Percentiles rank a stretch among this genome's conserved stretches.
phyloP scores from a whole-genome alignment of 2,797 vertebrate species.

The Chaunax sp. region DNA sequence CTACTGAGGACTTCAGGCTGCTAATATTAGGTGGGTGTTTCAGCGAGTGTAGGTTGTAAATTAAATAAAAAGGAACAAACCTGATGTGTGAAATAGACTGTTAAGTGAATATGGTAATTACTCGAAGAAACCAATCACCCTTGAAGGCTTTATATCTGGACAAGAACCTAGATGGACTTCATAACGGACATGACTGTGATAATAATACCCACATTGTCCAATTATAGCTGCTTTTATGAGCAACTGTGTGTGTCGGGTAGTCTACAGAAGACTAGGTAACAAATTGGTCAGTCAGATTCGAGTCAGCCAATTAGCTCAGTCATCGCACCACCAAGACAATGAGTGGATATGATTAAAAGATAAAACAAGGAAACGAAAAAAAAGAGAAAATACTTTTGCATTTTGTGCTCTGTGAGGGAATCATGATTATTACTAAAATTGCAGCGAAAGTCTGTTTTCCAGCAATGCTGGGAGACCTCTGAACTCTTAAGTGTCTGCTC shows the following conservation, averaged over 20 bases:
- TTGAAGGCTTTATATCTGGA: not conserved
- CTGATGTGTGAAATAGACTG: not conserved
- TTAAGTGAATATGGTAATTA: not conserved
- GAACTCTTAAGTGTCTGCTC: slow-evolving; percentile 10
- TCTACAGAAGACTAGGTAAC: slow-evolving; percentile 19
- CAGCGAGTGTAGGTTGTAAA: not conserved
- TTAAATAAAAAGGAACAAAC: slow-evolving; percentile 4
- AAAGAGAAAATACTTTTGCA: not conserved
- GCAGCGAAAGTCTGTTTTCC: slow-evolving; percentile 31
- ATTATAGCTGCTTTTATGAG: slow-evolving; percentile 23
- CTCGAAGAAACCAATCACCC: not conserved
- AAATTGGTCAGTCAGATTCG: slow-evolving; percentile 33
- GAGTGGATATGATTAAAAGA: slow-evolving; percentile 12
- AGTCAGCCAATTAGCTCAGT: slow-evolving; percentile 40
- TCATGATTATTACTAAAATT: slow-evolving; percentile 40
- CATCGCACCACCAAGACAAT: slow-evolving; percentile 10
- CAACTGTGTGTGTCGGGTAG: slow-evolving; percentile 12
- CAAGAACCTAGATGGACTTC: not conserved
- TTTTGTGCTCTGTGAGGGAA: slow-evolving; percentile 4
- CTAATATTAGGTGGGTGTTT: slow-evolving; percentile 3
- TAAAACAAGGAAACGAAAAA: slow-evolving; percentile 20
- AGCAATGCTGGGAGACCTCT: slow-evolving; percentile 9
- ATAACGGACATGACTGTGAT: not conserved
- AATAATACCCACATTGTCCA: slow-evolving; percentile 7
- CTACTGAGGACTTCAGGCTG: not conserved